Conservation (phyloP, 2,113 vertebrate genomes). For the Callocephalon fimbriatum region DNA sequence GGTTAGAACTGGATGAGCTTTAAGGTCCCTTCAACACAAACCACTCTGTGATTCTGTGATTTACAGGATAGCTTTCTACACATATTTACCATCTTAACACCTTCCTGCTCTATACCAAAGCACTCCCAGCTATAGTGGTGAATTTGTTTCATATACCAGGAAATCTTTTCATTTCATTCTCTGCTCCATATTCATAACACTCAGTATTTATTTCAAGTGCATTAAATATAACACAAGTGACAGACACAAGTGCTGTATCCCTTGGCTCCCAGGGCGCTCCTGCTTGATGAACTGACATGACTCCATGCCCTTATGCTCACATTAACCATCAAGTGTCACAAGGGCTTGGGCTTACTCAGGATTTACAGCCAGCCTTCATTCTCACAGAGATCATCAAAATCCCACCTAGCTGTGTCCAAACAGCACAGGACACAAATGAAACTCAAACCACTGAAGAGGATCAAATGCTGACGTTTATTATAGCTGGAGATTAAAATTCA, state of each 20-base stretch:
- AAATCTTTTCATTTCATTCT: background rate
- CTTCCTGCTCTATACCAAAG: background rate
- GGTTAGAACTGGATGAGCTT: background rate
- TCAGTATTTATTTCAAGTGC: background rate
- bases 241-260: rapidly evolving
- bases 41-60: background rate
- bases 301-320: background rate
- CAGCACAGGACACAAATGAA: background rate
- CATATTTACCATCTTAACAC: background rate
- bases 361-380: background rate
- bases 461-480: background rate
- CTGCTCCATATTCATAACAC: background rate
- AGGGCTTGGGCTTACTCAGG: background rate
- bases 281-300: rapidly evolving
- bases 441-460: background rate
- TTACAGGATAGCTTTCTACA: background rate
- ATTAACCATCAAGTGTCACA: rapidly evolving
- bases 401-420: background rate
- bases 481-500: conserved; percentile 25
- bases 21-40: background rate
- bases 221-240: background rate
- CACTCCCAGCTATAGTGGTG: rapidly evolving
- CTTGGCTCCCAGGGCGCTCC: background rate
- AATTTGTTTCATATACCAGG: background rate
- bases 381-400: background rate